These are phyloP conservation scores for Drosophila buzzatii DNA, from an alignment of 2,888 invertebrate species.

Conservation along the genomic window DNA sequence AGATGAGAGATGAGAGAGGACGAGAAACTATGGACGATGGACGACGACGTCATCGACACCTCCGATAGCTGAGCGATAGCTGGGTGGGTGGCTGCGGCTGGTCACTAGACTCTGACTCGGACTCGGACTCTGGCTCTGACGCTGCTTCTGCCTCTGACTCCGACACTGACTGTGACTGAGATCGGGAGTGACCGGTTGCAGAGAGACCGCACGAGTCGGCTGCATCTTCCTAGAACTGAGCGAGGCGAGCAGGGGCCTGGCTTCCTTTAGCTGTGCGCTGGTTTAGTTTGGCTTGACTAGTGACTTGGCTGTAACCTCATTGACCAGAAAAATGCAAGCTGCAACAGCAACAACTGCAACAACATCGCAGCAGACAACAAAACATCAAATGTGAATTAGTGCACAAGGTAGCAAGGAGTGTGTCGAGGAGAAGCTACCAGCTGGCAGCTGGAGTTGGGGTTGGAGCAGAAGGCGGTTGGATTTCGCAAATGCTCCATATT, in stretches of 20 bases:
- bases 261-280: slow-evolving; percentile 32
- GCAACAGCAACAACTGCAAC: slow-evolving; percentile 58
- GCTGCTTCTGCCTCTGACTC: neutral
- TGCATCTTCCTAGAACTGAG: slow-evolving; percentile 53
- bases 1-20: neutral
- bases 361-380: slow-evolving; percentile 72
- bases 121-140: neutral
- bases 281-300: slow-evolving; percentile 70
- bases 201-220: slow-evolving; percentile 54
- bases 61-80: slow-evolving; percentile 75
- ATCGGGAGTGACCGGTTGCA: slow-evolving; percentile 51
- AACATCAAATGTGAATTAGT: slow-evolving; percentile 82
- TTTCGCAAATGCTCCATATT: slow-evolving; percentile 77
- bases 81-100: slow-evolving; percentile 70
- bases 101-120: slow-evolving; percentile 25
- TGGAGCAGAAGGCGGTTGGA: slow-evolving; percentile 5
- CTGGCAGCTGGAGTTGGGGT: neutral
- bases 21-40: slow-evolving; percentile 27
- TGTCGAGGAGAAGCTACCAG: neutral
- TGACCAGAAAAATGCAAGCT: slow-evolving; percentile 82
- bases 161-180: slow-evolving; percentile 7
- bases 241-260: neutral
- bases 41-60: slow-evolving; percentile 79
- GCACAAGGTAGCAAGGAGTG: slow-evolving; percentile 72
- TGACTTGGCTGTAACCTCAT: slow-evolving; percentile 82